Evolutionary conservation across 2,797 vertebrate genomes (phyloP).

Genomic region (Cossypha heuglini): DNA sequence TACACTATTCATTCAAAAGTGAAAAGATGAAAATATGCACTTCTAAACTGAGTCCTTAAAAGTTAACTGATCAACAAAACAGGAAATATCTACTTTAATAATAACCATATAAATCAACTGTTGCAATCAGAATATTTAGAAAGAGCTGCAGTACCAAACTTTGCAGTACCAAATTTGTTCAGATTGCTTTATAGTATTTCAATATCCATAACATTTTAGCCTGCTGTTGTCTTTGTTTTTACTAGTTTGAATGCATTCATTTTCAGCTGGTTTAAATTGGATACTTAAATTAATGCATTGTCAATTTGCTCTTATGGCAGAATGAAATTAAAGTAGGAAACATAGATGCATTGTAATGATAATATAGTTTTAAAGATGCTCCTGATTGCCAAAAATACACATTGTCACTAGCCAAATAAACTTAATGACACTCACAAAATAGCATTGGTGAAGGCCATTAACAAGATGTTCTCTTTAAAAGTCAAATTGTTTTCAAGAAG

Average conservation of each 20-base stretch:
- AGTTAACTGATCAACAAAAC: background rate
- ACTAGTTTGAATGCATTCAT: constrained; percentile 53
- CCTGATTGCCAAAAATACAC: constrained; percentile 32
- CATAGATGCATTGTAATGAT: constrained; percentile 34
- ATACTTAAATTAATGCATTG: constrained; percentile 73
- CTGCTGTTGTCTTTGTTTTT: constrained; percentile 57
- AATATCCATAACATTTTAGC: constrained; percentile 60
- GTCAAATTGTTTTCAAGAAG: constrained; percentile 46
- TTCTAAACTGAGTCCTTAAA: background rate
- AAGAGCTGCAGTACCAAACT: background rate
- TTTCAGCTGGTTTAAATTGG: constrained; percentile 63
- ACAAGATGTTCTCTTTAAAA: constrained; percentile 66
- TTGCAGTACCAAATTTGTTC: constrained; percentile 5
- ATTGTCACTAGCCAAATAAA: constrained; percentile 41
- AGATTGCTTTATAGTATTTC: constrained; percentile 42
- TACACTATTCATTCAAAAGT: background rate
- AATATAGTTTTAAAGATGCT: constrained; percentile 39
- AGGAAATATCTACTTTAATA: background rate
- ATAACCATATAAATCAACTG: background rate
- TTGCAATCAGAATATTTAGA: background rate
- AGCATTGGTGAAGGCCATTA: constrained; percentile 50
- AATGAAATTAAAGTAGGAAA: constrained; percentile 66
- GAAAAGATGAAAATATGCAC: background rate
- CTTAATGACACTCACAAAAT: constrained; percentile 52
- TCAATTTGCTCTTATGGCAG: constrained; percentile 64